Base-by-base conservation (phyloP, 2,113 vertebrate species). In the Indri indri region DNA sequence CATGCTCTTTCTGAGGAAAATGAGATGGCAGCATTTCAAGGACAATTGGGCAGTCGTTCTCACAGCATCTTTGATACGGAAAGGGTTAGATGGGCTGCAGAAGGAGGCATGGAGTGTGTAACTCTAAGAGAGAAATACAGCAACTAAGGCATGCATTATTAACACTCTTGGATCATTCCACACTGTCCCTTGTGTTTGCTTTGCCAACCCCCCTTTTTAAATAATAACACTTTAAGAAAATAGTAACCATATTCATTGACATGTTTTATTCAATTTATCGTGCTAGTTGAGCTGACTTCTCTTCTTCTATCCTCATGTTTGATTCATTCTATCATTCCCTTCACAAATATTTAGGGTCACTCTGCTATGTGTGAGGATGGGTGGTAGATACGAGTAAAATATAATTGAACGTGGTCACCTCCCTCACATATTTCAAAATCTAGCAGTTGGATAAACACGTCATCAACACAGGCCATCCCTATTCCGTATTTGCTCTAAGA, bases 91-190 rank as follows among this genome's bases (percentile, higher is more conserved):
- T 1, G 11, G 2, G 47, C 32, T 76, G 18, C 12, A 66, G 14
- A 65, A 34, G 0, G 6, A 30, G 37, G 30, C 20, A 27, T 0
- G 0, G 1, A 1, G 1, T 10, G 10, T 20, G 25, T 22, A 22
- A n/a, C 42, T 25, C 8, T 16, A 71, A 65, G 66, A 23, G 11
- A 52, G 18, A 63, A 37, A 30, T 12, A 52, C 0, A 30, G 54
- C 23, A n/a, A n/a, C 23, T 2, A 70, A 8, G 11, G 3, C 0
- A 0, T 18, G 12, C 6, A 12, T 65, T 76, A 25, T 37, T 23
- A 32, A 3, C 6, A 37, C 11, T 68, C 4, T 20, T 59, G 25
- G 10, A 45, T 81, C 4, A 16, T 57, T 34, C 37, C 22, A 81
- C 40, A 59, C 6, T n/a, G 50, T 68, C 20, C 17, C 37, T n/a